phyloP scores from a whole-genome alignment of 2,797 vertebrate genomes.

The Coranthus polyacanthus region DNA sequence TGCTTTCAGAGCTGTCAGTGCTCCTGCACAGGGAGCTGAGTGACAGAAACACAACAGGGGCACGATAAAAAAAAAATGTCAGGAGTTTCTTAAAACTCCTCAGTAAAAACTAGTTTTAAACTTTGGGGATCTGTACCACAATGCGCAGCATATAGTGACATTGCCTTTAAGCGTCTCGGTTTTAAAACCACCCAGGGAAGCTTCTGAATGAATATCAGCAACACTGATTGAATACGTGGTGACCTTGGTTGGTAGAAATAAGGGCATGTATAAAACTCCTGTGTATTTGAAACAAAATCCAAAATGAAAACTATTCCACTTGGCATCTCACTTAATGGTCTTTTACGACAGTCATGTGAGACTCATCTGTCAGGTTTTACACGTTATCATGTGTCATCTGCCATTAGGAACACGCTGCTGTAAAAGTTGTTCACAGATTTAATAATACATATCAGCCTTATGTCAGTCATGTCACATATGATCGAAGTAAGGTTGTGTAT shows the following conservation, averaged over 20 bases:
- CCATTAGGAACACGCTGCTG: conserved; percentile 31
- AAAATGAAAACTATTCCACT: conserved; percentile 14
- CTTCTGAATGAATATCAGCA: conserved; percentile 42
- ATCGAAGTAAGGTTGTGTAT: too few relatives aligned
- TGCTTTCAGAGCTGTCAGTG: conserved; percentile 61
- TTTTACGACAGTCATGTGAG: conserved; percentile 34
- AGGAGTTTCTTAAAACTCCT: conserved; percentile 63
- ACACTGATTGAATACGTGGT: conserved; percentile 45
- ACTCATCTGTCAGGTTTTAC: conserved; percentile 33
- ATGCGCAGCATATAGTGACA: conserved; percentile 47
- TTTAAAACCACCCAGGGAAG: conserved; percentile 55
- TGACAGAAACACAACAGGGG: conserved; percentile 70
- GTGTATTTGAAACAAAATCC: conserved; percentile 12
- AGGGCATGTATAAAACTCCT: conserved; percentile 16
- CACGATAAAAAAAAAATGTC: conserved; percentile 52
- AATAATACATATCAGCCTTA: too few relatives aligned
- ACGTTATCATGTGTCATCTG: conserved; percentile 10
- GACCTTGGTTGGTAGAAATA: conserved; percentile 54
- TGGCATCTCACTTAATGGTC: conserved; percentile 10
- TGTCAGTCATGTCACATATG: too few relatives aligned
- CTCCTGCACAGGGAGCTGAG: conserved; percentile 61
- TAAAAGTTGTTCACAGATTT: conserved; percentile 38
- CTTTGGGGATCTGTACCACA: conserved; percentile 48
- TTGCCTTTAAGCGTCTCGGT: conserved; percentile 63
- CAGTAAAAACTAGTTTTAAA: conserved; percentile 56